Percentiles rank a stretch among this genome's conserved stretches.
These are phyloP conservation scores for Nebria salina DNA, from an alignment of 2,888 invertebrate genomes.

Conservation along the genomic window DNA sequence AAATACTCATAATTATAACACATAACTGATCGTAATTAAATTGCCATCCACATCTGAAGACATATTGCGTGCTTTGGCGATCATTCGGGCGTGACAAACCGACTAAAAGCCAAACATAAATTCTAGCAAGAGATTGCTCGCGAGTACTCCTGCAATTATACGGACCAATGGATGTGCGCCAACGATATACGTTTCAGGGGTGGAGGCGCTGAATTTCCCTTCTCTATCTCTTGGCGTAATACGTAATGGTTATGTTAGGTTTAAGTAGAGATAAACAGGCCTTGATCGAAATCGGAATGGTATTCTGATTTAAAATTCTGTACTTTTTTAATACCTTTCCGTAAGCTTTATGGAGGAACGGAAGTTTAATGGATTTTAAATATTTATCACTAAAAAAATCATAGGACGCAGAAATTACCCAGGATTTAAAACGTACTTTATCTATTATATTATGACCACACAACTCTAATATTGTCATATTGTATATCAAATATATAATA, in stretches of 20 bases:
- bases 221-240: not conserved
- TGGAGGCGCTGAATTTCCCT: not conserved
- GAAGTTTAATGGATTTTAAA: conserved; percentile 20
- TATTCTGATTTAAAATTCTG: conserved; percentile 28
- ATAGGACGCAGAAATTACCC: not conserved
- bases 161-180: conserved; percentile 21
- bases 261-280: not conserved
- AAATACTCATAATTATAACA: conserved; percentile 62
- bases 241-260: conserved; percentile 5
- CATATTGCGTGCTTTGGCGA: conserved; percentile 55
- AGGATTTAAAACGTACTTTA: conserved; percentile 2
- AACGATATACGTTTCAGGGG: conserved; percentile 12
- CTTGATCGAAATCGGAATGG: conserved; percentile 11
- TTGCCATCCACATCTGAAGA: conserved; percentile 59
- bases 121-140: conserved; percentile 26
- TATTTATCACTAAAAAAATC: conserved; percentile 20
- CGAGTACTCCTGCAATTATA: conserved; percentile 32
- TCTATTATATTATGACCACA: no score
- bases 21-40: conserved; percentile 61
- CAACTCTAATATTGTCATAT: no score
- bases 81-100: conserved; percentile 53
- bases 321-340: conserved; percentile 23
- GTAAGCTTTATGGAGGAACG: conserved; percentile 29
- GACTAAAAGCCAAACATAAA: conserved; percentile 55
- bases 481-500: no score